Percentiles rank a stretch among this genome's conserved stretches.
Evolutionary conservation across 1,140 invertebrate species (phyloP).

Genomic region (Monochamus saltuarius): DNA sequence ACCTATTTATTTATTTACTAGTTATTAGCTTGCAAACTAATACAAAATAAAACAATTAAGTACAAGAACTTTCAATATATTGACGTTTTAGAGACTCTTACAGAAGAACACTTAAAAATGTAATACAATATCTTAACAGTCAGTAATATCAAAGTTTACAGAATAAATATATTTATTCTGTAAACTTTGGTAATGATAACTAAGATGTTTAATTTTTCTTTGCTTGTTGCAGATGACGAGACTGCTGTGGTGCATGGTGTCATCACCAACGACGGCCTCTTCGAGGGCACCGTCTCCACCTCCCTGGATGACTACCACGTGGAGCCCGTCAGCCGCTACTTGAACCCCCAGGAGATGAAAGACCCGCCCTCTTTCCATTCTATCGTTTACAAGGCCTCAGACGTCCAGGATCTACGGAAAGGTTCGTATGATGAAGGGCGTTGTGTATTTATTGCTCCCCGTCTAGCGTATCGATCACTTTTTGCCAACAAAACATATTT

Average conservation of each 20-base stretch:
- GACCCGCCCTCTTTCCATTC: constrained; percentile 65
- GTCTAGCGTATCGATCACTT: too few relatives aligned
- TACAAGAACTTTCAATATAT: too few relatives aligned
- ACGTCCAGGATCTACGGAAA: constrained; percentile 67
- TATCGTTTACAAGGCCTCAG: constrained; percentile 79
- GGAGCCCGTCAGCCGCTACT: constrained; percentile 79
- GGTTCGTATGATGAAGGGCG: constrained; percentile 4
- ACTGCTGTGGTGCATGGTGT: constrained; percentile 81
- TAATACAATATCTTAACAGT: too few relatives aligned
- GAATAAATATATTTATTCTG: too few relatives aligned
- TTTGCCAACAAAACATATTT: too few relatives aligned
- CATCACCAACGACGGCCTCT: constrained; percentile 81
- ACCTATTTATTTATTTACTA: too few relatives aligned
- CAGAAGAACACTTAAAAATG: too few relatives aligned
- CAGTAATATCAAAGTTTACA: too few relatives aligned
- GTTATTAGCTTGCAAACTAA: too few relatives aligned
- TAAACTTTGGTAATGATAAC: too few relatives aligned
- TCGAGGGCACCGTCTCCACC: constrained; percentile 85
- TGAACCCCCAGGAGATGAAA: constrained; percentile 56
- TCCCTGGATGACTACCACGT: constrained; percentile 78
- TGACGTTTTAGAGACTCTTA: too few relatives aligned
- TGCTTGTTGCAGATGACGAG: constrained; percentile 73
- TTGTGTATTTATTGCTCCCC: not conserved
- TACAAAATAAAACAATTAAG: too few relatives aligned
- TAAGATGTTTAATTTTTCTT: not conserved